Percentiles rank a stretch among this genome's conserved stretches.
Conservation (phyloP, 2,888 invertebrate genomes). For the Brenthis hecate region DNA sequence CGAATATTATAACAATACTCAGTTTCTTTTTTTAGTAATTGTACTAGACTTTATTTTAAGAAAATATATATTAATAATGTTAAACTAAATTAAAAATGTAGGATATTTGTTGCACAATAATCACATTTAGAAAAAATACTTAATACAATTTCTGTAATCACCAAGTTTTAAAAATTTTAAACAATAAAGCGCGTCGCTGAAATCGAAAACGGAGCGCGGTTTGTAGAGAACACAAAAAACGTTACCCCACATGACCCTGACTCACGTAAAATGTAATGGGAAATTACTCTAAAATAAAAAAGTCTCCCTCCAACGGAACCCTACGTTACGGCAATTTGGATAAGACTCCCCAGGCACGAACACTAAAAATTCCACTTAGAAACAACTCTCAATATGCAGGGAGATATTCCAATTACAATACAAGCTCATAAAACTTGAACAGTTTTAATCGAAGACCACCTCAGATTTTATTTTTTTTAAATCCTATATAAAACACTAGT, state of each 20-base stretch:
- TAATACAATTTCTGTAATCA: background rate
- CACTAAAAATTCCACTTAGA: slow-evolving; percentile 74
- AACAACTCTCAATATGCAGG: slow-evolving; percentile 69
- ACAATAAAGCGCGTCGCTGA: slow-evolving; percentile 13
- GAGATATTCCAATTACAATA: slow-evolving; percentile 53
- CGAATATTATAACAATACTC: no score
- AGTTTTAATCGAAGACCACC: slow-evolving; percentile 60
- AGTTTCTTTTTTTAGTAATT: no score
- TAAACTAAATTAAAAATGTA: no score
- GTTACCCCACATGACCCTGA: slow-evolving; percentile 65
- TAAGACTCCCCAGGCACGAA: slow-evolving; percentile 67
- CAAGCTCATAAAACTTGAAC: slow-evolving; percentile 62
- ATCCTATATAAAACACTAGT: slow-evolving; percentile 13
- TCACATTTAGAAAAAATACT: background rate
- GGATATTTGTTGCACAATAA: no score
- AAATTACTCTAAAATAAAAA: slow-evolving; percentile 79
- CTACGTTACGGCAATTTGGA: slow-evolving; percentile 75
- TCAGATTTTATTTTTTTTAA: slow-evolving; percentile 5
- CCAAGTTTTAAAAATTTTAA: background rate
- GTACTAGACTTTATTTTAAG: no score
- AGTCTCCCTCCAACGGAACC: slow-evolving; percentile 64
- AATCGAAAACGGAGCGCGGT: slow-evolving; percentile 52
- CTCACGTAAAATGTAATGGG: slow-evolving; percentile 77
- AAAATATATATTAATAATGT: no score
- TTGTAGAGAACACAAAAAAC: slow-evolving; percentile 56